Evolutionary conservation across 2,888 invertebrate genomes (phyloP).

Genomic region (Agriopis leucophaearia): DNA sequence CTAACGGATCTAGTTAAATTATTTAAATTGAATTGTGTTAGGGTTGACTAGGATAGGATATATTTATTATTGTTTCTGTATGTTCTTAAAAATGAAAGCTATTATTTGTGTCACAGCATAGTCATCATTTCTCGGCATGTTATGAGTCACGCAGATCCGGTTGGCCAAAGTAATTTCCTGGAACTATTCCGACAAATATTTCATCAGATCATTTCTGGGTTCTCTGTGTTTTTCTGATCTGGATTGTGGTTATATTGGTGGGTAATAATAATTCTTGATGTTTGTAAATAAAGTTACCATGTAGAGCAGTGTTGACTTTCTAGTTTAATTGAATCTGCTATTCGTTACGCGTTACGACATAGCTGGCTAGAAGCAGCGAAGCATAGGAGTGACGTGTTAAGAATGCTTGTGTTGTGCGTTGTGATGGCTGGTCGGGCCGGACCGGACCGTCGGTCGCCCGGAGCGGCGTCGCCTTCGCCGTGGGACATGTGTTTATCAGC

Average conservation of each 20-base stretch:
- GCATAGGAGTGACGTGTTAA: slow-evolving; percentile 46
- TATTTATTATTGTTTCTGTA: background rate
- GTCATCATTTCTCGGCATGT: slow-evolving; percentile 24
- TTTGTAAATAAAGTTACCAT: slow-evolving; percentile 16
- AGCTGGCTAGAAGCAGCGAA: slow-evolving; percentile 22
- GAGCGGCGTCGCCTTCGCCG: background rate
- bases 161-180: slow-evolving; percentile 13
- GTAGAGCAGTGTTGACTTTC: slow-evolving; percentile 16
- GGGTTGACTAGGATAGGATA: background rate
- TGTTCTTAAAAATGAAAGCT: slow-evolving; percentile 4
- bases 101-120: slow-evolving; percentile 10
- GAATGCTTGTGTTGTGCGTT: slow-evolving; percentile 39
- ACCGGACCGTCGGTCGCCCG: background rate
- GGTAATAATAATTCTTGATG: background rate
- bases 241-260: background rate
- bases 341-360: slow-evolving; percentile 26
- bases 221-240: background rate
- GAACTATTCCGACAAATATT: slow-evolving; percentile 4
- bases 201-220: background rate
- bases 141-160: slow-evolving; percentile 19
- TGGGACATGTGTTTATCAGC: slow-evolving; percentile 68
- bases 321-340: slow-evolving; percentile 23
- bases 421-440: slow-evolving; percentile 52
- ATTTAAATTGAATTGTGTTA: background rate
- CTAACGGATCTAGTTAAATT: background rate